Percentiles rank a stretch among this genome's conserved stretches.
These are phyloP conservation scores for Zenarchopterus dispar DNA, from an alignment of 2,797 vertebrate species.

Conservation along the genomic window DNA sequence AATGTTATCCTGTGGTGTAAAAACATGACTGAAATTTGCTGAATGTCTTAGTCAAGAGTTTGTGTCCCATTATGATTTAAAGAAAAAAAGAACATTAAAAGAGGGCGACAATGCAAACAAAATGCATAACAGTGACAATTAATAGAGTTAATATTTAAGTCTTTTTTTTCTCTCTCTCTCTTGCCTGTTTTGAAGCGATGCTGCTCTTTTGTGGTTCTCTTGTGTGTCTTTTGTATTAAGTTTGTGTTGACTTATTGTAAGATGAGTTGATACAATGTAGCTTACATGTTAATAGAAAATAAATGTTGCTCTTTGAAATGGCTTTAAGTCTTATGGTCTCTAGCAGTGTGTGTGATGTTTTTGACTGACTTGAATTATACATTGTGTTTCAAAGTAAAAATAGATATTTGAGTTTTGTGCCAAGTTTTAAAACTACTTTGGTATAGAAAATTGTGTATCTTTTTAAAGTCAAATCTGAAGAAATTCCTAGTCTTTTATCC, in stretches of 20 bases:
- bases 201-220: constrained; percentile 12
- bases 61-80: not conserved
- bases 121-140: not conserved
- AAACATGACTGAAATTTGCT: constrained; percentile 7
- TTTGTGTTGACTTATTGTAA: too few species aligned
- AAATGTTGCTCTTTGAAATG: constrained; percentile 38
- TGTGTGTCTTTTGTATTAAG: too few species aligned
- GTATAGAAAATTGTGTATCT: too few species aligned
- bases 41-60: constrained; percentile 8
- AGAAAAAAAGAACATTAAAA: not conserved
- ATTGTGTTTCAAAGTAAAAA: too few species aligned
- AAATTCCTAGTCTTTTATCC: too few species aligned
- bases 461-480: too few species aligned
- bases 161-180: too few species aligned
- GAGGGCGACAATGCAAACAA: not conserved
- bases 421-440: too few species aligned
- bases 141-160: constrained; percentile 40
- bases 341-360: not conserved
- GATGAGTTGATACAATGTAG: constrained; percentile 3
- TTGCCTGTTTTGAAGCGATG: constrained; percentile 6
- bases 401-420: too few species aligned
- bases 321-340: constrained; percentile 8
- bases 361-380: too few species aligned
- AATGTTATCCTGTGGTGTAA: constrained; percentile 6
- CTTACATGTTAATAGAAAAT: constrained; percentile 55